Conservation (phyloP, 1,140 invertebrate species). For the Hyphantria cunea region DNA sequence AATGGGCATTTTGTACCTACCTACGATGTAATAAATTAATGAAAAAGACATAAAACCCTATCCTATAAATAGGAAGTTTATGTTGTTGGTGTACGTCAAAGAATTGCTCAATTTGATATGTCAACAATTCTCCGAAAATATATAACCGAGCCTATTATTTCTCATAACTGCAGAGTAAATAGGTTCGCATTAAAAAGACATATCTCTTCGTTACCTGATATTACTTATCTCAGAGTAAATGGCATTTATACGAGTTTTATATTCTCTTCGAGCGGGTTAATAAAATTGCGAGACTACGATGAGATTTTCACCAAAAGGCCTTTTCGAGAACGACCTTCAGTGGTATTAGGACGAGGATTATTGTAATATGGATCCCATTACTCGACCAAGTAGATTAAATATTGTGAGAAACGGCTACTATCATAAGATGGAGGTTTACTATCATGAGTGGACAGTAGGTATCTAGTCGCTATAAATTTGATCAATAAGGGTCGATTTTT, state of each 20-base stretch:
- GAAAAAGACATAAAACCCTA: no score
- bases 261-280: not conserved
- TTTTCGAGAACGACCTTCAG: not conserved
- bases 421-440: not conserved
- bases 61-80: no score
- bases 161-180: no score
- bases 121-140: no score
- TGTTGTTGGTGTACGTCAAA: no score
- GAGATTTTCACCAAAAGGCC: not conserved
- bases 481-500: no score
- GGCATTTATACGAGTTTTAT: not conserved
- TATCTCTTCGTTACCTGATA: not conserved
- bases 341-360: not conserved
- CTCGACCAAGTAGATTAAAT: not conserved
- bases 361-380: not conserved
- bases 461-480: no score
- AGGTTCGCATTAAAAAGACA: no score
- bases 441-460: no score
- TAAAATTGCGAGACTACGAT: not conserved
- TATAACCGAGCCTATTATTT: no score
- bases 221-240: not conserved
- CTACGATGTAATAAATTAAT: no score
- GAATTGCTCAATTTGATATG: no score
- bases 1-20: slow-evolving; percentile 4
- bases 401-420: not conserved